Base-by-base conservation (phyloP, 1,140 invertebrate genomes). In the Sarcophaga peregrina region DNA sequence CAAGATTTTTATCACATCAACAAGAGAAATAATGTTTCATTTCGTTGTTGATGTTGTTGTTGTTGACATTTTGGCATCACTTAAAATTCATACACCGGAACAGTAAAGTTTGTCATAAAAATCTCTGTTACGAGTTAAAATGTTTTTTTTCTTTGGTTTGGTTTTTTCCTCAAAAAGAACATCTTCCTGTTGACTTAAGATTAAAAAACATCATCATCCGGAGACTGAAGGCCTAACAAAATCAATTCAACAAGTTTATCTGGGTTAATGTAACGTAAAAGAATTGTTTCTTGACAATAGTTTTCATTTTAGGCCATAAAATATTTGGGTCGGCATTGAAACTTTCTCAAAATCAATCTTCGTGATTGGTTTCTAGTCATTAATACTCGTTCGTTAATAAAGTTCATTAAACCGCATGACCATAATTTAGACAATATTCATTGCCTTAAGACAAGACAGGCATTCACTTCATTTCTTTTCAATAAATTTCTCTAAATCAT, bases 401-500 rank as follows among this genome's bases (percentile, higher is more conserved):
- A 68, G 62, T 68, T 68, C 62, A 68, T 20, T 68, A 25, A 68
- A 68, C 62, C 20, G 62, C 20, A 68, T 68, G 62, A n/a, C 54
- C 54, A 58, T 58, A 58, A 58, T 58, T 13, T n/a, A 6, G 8
- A 3, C 62, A 17, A 68, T 68, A 68, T 68, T 20, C 0, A 11
- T 25, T 68, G 20, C 2, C 13, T 62, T 37, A 37, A 37, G 25
- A 37, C 25, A 62, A 25, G n/a, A 58, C n/a, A n/a, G 11, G 11
- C 54, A 58, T 58, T 58, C 15, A 13, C 0, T 17, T 20, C 62
- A 17, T 20, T 68, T 10, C 9, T 68, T 68, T 25, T 20, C 48
- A 78, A 78, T 78, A 78, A 78, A 78, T 78, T 78, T 78, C 75
- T 78, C 75, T 78, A 78, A 78, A 78, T 78, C 75, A 78, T 78